Evolutionary conservation across 2,888 invertebrate genomes (phyloP).

Genomic region (Tillus elongatus): DNA sequence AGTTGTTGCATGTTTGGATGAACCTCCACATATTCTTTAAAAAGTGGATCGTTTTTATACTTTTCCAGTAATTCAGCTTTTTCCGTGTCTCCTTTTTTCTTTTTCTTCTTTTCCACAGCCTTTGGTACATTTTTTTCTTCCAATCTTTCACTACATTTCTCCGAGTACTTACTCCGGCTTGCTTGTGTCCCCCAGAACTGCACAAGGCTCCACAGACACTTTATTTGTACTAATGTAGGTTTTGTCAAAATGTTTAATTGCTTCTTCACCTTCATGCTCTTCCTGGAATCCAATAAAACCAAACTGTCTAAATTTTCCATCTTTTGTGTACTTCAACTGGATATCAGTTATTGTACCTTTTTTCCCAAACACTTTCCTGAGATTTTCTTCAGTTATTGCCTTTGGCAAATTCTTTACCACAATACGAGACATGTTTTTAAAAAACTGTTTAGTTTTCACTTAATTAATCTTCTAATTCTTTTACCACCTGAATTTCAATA

Average conservation of each 20-base stretch:
- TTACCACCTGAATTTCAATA: too few species aligned
- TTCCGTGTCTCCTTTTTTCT: slow-evolving; percentile 29
- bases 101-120: slow-evolving; percentile 22
- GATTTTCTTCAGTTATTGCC: slow-evolving; percentile 68
- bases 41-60: slow-evolving; percentile 80
- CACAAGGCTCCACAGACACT: slow-evolving; percentile 69
- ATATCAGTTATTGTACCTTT: slow-evolving; percentile 88
- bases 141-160: slow-evolving; percentile 29
- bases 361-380: slow-evolving; percentile 65
- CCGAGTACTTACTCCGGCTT: slow-evolving; percentile 94
- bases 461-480: too few species aligned
- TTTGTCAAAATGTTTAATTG: slow-evolving; percentile 71
- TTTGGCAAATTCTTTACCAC: slow-evolving; percentile 88
- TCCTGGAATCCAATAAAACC: slow-evolving; percentile 86
- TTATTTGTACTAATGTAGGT: slow-evolving; percentile 75
- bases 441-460: too few species aligned
- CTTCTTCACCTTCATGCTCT: slow-evolving; percentile 68
- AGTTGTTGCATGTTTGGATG: slow-evolving; percentile 43
- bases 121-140: slow-evolving; percentile 26
- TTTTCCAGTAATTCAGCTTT: slow-evolving; percentile 51
- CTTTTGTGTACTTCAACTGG: slow-evolving; percentile 82
- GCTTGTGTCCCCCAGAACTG: slow-evolving; percentile 55
- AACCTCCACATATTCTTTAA: slow-evolving; percentile 81
- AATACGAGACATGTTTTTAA: slow-evolving; percentile 67
- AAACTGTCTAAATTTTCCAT: slow-evolving; percentile 88